phyloP scores from a whole-genome alignment of 2,797 vertebrate species.

The Rhynchonycteris naso region DNA sequence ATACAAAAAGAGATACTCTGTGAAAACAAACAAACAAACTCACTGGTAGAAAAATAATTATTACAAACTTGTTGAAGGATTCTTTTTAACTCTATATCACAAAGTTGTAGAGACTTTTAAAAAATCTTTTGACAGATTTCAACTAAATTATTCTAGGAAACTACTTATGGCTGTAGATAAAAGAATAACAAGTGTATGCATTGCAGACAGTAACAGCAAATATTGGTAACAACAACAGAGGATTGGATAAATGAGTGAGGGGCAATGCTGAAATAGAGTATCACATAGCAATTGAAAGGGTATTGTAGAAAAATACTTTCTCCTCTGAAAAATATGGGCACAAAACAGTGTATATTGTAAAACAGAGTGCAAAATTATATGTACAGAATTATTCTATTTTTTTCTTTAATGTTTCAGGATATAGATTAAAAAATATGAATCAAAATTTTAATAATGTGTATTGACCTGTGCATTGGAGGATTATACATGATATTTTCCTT shows the following conservation, averaged over 20 bases:
- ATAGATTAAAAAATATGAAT: background rate
- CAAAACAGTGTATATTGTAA: background rate
- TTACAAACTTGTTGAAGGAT: constrained; percentile 12
- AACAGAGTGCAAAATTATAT: background rate
- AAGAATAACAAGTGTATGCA: background rate
- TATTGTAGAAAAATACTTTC: background rate
- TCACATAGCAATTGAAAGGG: background rate
- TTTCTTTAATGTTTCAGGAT: background rate
- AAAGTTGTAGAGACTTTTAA: background rate
- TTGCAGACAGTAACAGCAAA: background rate
- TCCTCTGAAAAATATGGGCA: background rate
- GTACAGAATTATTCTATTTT: background rate
- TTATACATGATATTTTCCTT: background rate
- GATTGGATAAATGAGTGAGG: background rate
- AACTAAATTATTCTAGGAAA: background rate
- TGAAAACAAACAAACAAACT: constrained; percentile 38
- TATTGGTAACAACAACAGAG: background rate
- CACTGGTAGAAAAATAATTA: constrained; percentile 1
- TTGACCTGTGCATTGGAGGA: background rate
- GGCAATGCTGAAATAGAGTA: background rate
- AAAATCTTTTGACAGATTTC: background rate
- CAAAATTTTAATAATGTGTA: background rate
- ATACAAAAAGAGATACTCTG: background rate
- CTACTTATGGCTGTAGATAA: background rate
- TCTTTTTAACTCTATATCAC: constrained; percentile 32